These are phyloP conservation scores for Electrophaes corylata DNA, from an alignment of 2,888 invertebrate species.

Conservation along the genomic window DNA sequence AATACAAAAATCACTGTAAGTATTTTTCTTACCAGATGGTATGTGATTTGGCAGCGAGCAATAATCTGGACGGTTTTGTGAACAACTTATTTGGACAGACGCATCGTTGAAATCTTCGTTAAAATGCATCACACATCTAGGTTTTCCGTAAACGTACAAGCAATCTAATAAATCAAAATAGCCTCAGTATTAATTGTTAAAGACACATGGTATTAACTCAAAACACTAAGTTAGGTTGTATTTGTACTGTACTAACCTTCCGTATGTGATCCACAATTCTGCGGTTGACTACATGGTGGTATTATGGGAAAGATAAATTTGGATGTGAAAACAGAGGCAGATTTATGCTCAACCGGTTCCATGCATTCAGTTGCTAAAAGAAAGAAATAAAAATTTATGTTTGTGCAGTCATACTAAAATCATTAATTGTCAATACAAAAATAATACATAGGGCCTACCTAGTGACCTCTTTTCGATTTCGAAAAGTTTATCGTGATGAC, in stretches of 20 bases:
- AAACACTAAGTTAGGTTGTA: too few species aligned
- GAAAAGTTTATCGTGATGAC: constrained; percentile 59
- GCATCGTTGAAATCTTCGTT: constrained; percentile 9
- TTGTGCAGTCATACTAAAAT: neutral
- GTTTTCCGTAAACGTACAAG: constrained; percentile 58
- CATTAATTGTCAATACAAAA: constrained; percentile 1
- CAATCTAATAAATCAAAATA: constrained; percentile 51
- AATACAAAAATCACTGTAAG: neutral
- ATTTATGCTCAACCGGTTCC: constrained; percentile 37
- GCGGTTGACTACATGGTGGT: constrained; percentile 25
- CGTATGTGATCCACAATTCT: constrained; percentile 16
- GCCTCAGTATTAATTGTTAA: neutral
- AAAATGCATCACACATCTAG: constrained; percentile 55
- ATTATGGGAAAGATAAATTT: constrained; percentile 50
- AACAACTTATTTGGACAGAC: constrained; percentile 1
- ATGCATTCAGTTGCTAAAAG: constrained; percentile 45
- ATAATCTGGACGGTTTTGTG: neutral
- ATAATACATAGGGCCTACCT: constrained; percentile 34
- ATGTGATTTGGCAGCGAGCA: neutral
- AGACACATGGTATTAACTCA: too few species aligned
- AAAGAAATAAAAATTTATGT: neutral
- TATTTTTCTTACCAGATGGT: constrained; percentile 13
- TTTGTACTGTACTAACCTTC: constrained; percentile 30
- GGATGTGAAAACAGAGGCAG: constrained; percentile 54
- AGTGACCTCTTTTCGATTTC: constrained; percentile 56